A percentile compares a stretch with the other conserved stretches of the same genome.
These are phyloP conservation scores for Platorchestia sp. DNA, from an alignment of 1,140 invertebrate genomes.

Conservation along the genomic window DNA sequence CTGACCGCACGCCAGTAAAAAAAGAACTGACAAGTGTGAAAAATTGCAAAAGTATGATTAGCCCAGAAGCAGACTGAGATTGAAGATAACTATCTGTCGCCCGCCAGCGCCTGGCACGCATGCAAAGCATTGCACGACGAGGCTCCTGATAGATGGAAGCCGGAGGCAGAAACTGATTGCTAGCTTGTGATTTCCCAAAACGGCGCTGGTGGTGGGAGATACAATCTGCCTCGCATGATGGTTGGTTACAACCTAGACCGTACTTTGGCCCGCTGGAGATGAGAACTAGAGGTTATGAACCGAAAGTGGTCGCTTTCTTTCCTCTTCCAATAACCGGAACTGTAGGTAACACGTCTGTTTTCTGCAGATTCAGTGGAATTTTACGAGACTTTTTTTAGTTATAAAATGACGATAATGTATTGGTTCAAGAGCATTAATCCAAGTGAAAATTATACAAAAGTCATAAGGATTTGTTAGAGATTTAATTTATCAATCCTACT, in stretches of 20 bases:
- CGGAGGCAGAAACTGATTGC: conserved; percentile 5
- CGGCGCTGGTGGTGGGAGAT: background rate
- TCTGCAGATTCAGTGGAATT: background rate
- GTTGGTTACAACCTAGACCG: background rate
- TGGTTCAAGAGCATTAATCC: too few relatives aligned
- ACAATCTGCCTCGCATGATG: background rate
- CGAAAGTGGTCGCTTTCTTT: background rate
- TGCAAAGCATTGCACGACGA: background rate
- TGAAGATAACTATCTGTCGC: background rate
- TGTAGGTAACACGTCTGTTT: background rate
- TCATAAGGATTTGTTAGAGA: too few relatives aligned
- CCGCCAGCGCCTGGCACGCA: background rate
- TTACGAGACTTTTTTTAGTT: background rate
- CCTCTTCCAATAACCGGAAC: background rate
- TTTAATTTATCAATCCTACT: too few relatives aligned
- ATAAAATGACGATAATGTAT: background rate
- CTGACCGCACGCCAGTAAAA: background rate
- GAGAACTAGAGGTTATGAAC: background rate
- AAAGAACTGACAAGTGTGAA: background rate
- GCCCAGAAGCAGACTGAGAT: background rate
- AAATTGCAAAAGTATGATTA: background rate
- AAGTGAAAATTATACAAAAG: too few relatives aligned
- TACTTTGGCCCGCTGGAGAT: background rate
- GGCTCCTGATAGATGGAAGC: background rate
- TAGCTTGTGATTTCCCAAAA: background rate